phyloP scores from a whole-genome alignment of 2,113 vertebrate genomes.

The Urocitellus parryii region DNA sequence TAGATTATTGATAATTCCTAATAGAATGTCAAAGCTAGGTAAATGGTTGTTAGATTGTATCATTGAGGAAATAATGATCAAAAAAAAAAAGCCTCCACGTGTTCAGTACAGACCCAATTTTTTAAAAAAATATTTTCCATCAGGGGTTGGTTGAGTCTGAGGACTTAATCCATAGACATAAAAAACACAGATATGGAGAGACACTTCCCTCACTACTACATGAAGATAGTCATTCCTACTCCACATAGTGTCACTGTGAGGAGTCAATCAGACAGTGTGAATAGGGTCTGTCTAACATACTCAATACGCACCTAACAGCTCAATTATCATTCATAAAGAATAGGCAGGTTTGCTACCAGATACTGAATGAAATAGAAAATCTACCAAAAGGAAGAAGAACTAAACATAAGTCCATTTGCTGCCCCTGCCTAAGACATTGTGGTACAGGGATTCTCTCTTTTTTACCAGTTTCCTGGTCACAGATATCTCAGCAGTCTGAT shows the following conservation, averaged over 20 bases:
- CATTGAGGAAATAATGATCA: background rate
- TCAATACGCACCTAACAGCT: background rate
- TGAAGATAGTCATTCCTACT: background rate
- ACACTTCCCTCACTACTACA: background rate
- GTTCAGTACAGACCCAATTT: background rate
- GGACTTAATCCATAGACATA: background rate
- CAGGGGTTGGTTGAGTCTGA: background rate
- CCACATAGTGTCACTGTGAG: rapidly evolving
- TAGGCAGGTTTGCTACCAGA: background rate
- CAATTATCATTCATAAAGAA: background rate
- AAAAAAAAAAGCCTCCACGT: background rate
- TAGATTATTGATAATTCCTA: background rate
- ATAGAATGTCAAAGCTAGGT: background rate
- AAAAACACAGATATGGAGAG: background rate
- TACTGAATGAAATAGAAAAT: background rate
- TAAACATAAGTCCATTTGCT: background rate
- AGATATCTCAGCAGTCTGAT: background rate
- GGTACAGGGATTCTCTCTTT: background rate
- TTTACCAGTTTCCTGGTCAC: background rate
- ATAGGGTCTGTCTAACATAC: background rate
- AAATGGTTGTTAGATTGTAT: background rate
- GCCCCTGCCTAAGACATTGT: background rate
- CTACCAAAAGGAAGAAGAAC: background rate
- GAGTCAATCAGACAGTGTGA: background rate
- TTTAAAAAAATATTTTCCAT: background rate